Evolutionary conservation across 2,888 invertebrate species (phyloP), one percentile per base, ranked within the genome.

Genomic region (Leptinotarsa rubiginosa): DNA sequence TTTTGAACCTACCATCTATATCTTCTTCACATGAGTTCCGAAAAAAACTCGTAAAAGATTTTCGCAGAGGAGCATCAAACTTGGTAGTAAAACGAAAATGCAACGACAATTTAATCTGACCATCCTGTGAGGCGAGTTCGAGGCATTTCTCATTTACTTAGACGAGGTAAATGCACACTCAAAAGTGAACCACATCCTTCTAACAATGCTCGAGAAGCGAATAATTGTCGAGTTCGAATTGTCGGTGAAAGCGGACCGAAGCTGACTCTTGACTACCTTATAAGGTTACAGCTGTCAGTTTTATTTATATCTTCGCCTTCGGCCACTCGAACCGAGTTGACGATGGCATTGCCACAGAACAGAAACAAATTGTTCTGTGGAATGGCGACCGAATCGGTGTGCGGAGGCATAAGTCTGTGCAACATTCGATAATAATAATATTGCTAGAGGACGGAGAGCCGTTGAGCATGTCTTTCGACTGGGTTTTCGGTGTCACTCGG

Each of bases 261-360:
- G 62, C 62, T 31, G 62, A 54, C 20, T 69, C 77, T 75, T 76
- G 81, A 76, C 80, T 81, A 75, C 81, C 82, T 81, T 81, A 82
- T 82, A 81, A 80, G 82, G 82, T 79, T 79, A 78, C 83, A 81
- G 81, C 81, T 82, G 83, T 83, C 82, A 82, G 79, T 78, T 81
- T 80, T 82, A 83, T 83, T 82, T 83, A 82, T 83, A 80, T 78
- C 80, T 75, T 69, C 67, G 75, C 75, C 75, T 70, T 31, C 66
- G 62, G 75, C 75, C 7, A 54, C 67, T 72, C 64, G 47, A 41
- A 41, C 41, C 41, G 47, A 50, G 67, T 69, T 69, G 69, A 56
- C 69, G 59, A 20, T 47, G 59, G 56, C 16, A 25, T 18, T 13
- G 59, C 15, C 22, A 56, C 22, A 20, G 10, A 41, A 41, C 41